These are phyloP conservation scores for Drosophila kohkoa DNA, from an alignment of 1,140 invertebrate species.

Conservation along the genomic window DNA sequence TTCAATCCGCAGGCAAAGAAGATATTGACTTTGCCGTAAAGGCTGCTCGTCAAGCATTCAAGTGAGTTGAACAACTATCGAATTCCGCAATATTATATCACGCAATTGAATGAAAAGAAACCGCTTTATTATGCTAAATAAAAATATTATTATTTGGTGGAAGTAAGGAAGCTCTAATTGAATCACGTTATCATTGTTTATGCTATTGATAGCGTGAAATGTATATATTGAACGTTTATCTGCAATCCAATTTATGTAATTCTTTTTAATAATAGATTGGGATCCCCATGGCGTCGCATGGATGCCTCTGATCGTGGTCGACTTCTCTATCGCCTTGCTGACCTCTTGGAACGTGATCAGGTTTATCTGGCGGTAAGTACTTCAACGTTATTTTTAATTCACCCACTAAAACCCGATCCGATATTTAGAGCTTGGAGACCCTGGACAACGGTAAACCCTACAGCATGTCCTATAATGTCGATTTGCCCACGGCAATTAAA, in stretches of 20 bases:
- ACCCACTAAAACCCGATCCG: conserved; percentile 10
- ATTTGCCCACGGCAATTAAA: conserved; percentile 89
- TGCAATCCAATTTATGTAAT: neutral
- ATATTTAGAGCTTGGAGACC: conserved; percentile 94
- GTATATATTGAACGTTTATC: neutral
- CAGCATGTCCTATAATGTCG: conserved; percentile 89
- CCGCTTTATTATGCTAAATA: too few species aligned
- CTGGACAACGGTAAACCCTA: conserved; percentile 98
- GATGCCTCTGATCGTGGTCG: conserved; percentile 94
- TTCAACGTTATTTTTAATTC: neutral
- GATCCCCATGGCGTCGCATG: conserved; percentile 95
- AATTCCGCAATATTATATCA: neutral
- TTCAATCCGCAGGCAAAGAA: conserved; percentile 92
- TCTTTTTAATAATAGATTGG: conserved; percentile 85
- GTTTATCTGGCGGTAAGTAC: conserved; percentile 91
- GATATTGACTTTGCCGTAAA: conserved; percentile 95
- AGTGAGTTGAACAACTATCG: conserved; percentile 73
- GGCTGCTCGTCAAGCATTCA: conserved; percentile 93
- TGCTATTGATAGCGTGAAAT: neutral
- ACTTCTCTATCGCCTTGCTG: conserved; percentile 92
- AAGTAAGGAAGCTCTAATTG: neutral
- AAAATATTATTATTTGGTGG: too few species aligned
- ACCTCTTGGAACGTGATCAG: conserved; percentile 92
- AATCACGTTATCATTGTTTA: neutral
- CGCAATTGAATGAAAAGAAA: too few species aligned